phyloP scores from a whole-genome alignment of 2,113 vertebrate genomes.

The Gymnobelideus leadbeateri region DNA sequence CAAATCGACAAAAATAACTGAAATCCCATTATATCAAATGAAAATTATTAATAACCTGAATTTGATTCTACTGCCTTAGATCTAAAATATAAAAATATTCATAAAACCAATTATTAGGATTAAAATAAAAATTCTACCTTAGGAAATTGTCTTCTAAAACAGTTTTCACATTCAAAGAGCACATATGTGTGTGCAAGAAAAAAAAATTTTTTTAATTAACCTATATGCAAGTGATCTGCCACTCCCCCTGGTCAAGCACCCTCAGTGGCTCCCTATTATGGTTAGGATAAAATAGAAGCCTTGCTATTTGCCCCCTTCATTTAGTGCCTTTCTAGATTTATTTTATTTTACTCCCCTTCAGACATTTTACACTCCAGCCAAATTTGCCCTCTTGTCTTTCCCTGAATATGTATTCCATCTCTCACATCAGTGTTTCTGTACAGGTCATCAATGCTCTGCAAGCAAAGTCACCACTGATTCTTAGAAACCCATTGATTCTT shows the following conservation, averaged over 20 bases:
- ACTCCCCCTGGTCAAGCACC: not conserved
- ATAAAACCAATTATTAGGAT: no score
- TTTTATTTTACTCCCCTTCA: not conserved
- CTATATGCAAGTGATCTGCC: not conserved
- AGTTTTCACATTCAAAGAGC: not conserved
- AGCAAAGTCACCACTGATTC: not conserved
- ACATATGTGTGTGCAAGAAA: not conserved
- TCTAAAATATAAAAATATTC: no score
- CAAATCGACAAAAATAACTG: no score
- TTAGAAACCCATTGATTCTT: not conserved
- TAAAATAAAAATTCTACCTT: not conserved
- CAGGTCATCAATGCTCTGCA: not conserved
- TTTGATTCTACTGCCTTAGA: not conserved
- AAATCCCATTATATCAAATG: no score
- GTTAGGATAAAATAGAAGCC: not conserved
- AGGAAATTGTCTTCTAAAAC: not conserved
- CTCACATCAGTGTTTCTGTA: not conserved
- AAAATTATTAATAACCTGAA: no score
- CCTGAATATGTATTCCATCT: not conserved
- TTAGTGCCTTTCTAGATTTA: not conserved
- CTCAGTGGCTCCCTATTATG: not conserved
- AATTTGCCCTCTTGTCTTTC: not conserved
- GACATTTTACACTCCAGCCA: not conserved
- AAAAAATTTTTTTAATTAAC: not conserved
- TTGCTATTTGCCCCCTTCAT: not conserved